Percentiles rank a stretch among this genome's conserved stretches.
Conservation (phyloP, 2,888 invertebrate species). For the Tenthredo amoena region DNA sequence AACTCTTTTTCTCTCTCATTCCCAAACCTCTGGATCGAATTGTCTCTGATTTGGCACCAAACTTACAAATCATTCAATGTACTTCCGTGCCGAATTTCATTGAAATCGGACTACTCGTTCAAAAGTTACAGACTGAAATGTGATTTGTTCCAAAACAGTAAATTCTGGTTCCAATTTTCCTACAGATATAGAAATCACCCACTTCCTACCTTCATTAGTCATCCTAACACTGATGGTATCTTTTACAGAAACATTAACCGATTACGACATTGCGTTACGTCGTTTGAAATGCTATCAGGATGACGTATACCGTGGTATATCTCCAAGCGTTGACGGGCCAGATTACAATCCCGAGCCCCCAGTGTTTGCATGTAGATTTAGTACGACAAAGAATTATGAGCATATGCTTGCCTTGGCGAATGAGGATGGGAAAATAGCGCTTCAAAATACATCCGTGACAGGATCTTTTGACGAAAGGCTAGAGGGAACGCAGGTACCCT, state of each 20-base stretch:
- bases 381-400: slow-evolving; percentile 83
- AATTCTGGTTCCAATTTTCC: background rate
- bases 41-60: background rate
- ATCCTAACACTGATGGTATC: background rate
- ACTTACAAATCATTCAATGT: background rate
- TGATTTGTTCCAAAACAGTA: background rate
- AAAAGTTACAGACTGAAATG: background rate
- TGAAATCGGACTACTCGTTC: background rate
- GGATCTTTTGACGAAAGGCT: slow-evolving; percentile 61
- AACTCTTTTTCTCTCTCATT: background rate
- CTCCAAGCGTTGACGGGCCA: slow-evolving; percentile 78
- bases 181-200: background rate
- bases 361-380: slow-evolving; percentile 90
- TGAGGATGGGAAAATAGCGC: slow-evolving; percentile 88
- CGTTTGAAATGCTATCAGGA: slow-evolving; percentile 83
- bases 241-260: slow-evolving; percentile 67
- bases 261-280: slow-evolving; percentile 83
- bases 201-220: background rate
- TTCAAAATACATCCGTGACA: slow-evolving; percentile 75
- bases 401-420: slow-evolving; percentile 90
- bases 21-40: background rate
- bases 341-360: slow-evolving; percentile 85
- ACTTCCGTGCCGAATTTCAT: background rate
- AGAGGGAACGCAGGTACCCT: slow-evolving; percentile 80
- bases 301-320: slow-evolving; percentile 85